Base-by-base conservation (phyloP, 1,140 invertebrate genomes). In the Lordiphosa stackelbergi region DNA sequence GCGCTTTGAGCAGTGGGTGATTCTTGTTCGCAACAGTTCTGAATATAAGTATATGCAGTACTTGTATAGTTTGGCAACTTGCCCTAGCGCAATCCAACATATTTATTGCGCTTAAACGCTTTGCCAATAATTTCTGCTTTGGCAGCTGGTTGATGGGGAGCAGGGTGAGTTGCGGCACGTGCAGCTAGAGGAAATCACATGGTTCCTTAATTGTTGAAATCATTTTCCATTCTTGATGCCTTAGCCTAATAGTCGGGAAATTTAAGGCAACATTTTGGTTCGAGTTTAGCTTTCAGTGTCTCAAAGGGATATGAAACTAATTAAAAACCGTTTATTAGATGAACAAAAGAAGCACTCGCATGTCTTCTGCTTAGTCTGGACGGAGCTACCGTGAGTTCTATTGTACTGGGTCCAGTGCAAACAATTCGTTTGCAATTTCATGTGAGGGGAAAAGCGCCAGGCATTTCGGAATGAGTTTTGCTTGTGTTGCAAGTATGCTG, bases 31-130 rank as follows among this genome's bases (percentile, higher is more conserved):
- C 40, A 43, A 8, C 31, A 2, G 4, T 16, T 63, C 16, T 51
- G 49, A 56, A 46, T 66, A 36, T 35, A 53, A 35, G 31, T 57
- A 34, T 49, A 34, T 45, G 38, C 54, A 22, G 40, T 31, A 8
- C 7, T 31, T 31, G 28, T 31, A 31, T 8, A 31, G 42, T 58
- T 54, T 60, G 81, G 71, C 61, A 66, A 69, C 53, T 58, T 74
- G 81, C 81, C 79, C 85, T 42, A 47, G 55, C 28, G 49, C 65
- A 64, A 70, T 85, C 62, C 75, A 85, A 64, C 45, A 62, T 81
- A 85, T 85, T 85, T 85, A 85, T 85, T 79, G 71, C 74, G 60
- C 61, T 85, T 60, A 81, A 85, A 71, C 68, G 74, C 62, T 73
- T 60, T 75, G 81, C 74, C 79, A 85, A 85, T 79, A 85, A 75